Base-by-base conservation (phyloP, 2,113 vertebrate species). In the Caretta caretta region DNA sequence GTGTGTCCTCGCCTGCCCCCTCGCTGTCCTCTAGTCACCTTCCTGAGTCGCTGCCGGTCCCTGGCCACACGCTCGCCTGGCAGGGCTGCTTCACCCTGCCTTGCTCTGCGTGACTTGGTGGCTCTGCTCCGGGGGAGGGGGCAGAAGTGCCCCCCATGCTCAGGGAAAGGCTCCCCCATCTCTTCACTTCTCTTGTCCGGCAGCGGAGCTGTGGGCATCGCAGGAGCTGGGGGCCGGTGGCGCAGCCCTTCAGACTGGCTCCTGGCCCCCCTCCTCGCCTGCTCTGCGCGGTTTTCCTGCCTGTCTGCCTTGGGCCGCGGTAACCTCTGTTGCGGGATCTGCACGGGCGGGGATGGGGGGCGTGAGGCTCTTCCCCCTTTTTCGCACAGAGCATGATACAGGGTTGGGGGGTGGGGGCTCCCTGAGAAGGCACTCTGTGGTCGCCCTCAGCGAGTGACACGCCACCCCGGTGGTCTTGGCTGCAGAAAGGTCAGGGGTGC, bases 111-210 rank as follows among this genome's bases (percentile, higher is more conserved):
- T 65, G 62, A 35, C n/a, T 75, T 24, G 35, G 65, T 2, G 65
- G 16, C 65, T 75, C 22, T 10, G 72, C 72, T 75, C 50, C 10
- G 4, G 49, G 69, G 80, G 92, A 5, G 78, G 85, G 96, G 90
- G 96, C 90, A 94, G 62, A 65, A 65, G 62, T 17, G 62, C 25
- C 59, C 59, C 6, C 62, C 31, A 17, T 35, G 62, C 31, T 8
- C 59, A 62, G 56, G 56, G 59, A 29, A 62, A 65, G 29, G 31
- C 62, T 88, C 94, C 91, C 96, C 96, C 96, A 96, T 97, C 38
- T 38, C n/a, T 13, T 38, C 16, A 3, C 62, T 29, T 48, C 75
- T 27, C 12, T 11, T 5, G 12, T 24, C 24, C 25, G 10, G 75
- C 65, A 72, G 62, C 62, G 2, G 62, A 65, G 69, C 19, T 42